Evolutionary conservation across 2,113 vertebrate genomes (phyloP).

Genomic region (human): GRCh38 chrX:19320001-19320500

Average conservation of each 20-base stretch:
- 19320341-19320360: background rate
- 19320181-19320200: background rate
- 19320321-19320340: background rate
- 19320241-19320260: background rate
- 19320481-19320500: background rate
- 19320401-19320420: background rate
- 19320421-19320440: background rate
- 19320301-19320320: conserved; percentile 19
- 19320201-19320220: background rate
- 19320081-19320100: background rate
- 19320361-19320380: background rate
- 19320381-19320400: background rate
- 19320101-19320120: background rate
- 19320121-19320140: conserved; percentile 12
- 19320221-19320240: background rate
- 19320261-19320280: background rate
- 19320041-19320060: background rate
- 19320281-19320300: conserved; percentile 1
- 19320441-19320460: background rate
- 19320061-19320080: background rate
- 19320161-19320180: background rate
- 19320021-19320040: background rate
- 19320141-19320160: background rate
- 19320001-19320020: background rate
- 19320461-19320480: background rate